Percentiles rank a stretch among this genome's conserved stretches.
Conservation (phyloP, 2,113 vertebrate species). For the Mus spicilegus region DNA sequence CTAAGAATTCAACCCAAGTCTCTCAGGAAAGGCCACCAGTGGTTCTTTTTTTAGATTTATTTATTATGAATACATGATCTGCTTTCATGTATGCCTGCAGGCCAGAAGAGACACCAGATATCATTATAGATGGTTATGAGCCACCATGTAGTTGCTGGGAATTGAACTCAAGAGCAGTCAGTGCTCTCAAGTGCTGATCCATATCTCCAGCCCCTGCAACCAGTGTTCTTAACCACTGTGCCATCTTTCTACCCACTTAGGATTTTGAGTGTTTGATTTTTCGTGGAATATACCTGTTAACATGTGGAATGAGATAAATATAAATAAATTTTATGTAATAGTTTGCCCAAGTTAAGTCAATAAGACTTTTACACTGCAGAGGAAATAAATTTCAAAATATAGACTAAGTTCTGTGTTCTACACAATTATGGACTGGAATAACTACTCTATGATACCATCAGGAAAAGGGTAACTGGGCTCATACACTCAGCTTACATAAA, state of each 20-base stretch:
- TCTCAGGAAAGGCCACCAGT: background rate
- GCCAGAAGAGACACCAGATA: too few relatives aligned
- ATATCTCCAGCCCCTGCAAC: too few relatives aligned
- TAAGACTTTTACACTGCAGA: background rate
- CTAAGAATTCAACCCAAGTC: background rate
- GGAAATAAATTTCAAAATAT: background rate
- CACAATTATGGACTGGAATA: background rate
- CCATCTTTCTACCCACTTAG: background rate
- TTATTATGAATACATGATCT: too few relatives aligned
- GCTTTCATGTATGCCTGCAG: too few relatives aligned
- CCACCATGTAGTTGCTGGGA: too few relatives aligned
- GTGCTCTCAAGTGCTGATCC: too few relatives aligned
- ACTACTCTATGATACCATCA: background rate
- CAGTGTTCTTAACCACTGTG: background rate
- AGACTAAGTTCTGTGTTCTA: background rate
- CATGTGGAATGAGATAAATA: background rate
- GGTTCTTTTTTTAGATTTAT: too few relatives aligned
- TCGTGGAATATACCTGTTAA: background rate
- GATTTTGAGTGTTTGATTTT: background rate
- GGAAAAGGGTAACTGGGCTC: background rate
- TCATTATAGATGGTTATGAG: too few relatives aligned
- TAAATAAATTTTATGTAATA: background rate
- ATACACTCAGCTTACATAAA: background rate
- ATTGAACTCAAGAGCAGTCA: too few relatives aligned
- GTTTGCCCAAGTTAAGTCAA: background rate